Evolutionary conservation across 2,113 vertebrate species (phyloP).

Genomic region (Dasyprocta punctata): DNA sequence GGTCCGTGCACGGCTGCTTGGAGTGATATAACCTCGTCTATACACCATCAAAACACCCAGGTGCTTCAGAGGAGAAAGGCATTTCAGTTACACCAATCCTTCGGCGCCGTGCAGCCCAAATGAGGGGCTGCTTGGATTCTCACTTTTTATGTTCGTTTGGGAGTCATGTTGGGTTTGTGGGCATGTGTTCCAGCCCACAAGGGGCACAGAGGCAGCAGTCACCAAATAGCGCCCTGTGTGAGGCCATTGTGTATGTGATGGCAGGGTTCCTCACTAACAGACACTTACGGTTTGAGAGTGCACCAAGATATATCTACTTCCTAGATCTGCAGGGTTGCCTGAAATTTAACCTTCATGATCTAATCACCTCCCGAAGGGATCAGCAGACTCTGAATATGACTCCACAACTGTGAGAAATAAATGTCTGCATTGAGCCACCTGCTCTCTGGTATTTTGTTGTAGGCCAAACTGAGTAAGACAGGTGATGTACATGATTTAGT

Average conservation of each 20-base stretch:
- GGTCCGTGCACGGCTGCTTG: fast-evolving
- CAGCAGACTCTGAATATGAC: neutral
- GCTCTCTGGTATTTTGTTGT: neutral
- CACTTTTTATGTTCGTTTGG: neutral
- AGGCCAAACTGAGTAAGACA: neutral
- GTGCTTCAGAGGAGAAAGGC: neutral
- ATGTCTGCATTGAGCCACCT: neutral
- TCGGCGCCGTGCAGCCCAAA: neutral
- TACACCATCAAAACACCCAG: neutral
- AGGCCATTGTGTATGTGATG: neutral
- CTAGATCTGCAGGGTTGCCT: neutral
- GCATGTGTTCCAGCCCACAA: neutral
- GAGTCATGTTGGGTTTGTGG: neutral
- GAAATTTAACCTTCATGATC: neutral
- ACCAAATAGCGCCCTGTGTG: fast-evolving
- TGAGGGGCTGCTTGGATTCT: neutral
- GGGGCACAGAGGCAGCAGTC: neutral
- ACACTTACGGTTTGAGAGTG: neutral
- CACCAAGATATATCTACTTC: neutral
- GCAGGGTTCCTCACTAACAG: neutral
- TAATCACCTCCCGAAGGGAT: neutral
- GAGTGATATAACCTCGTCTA: neutral
- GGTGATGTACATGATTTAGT: neutral
- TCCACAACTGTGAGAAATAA: neutral
- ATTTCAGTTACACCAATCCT: neutral